phyloP scores from a whole-genome alignment of 2,113 vertebrate genomes.

The Pseudorasbora parva region DNA sequence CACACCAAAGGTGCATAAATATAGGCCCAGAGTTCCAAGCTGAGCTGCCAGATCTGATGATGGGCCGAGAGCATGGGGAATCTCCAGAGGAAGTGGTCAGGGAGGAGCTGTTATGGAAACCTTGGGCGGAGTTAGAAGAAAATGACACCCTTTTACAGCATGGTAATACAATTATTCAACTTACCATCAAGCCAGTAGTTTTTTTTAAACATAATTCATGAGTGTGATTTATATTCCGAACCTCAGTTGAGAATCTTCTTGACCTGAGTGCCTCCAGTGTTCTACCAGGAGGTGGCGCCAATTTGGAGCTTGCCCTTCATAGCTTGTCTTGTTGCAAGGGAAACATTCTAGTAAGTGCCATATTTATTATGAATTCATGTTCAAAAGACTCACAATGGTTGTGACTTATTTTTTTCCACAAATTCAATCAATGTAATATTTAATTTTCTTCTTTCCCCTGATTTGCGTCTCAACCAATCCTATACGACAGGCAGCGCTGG shows the following conservation, averaged over 20 bases:
- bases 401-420: neutral
- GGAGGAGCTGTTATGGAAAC: slow-evolving; percentile 78
- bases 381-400: neutral
- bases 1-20: slow-evolving; percentile 68
- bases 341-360: slow-evolving; percentile 71
- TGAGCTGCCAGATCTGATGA: slow-evolving; percentile 62
- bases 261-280: slow-evolving; percentile 78
- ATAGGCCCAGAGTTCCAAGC: slow-evolving; percentile 77
- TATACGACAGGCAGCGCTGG: slow-evolving; percentile 70
- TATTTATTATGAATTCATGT: neutral
- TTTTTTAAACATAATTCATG: neutral
- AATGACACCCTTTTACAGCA: slow-evolving; percentile 61
- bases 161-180: slow-evolving; percentile 58
- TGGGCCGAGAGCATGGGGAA: neutral
- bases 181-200: neutral
- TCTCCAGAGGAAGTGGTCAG: slow-evolving; percentile 48
- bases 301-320: slow-evolving; percentile 79
- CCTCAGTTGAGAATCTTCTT: slow-evolving; percentile 75
- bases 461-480: neutral
- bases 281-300: slow-evolving; percentile 78
- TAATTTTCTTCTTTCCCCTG: neutral
- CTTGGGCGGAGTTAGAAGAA: slow-evolving; percentile 64
- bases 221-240: neutral
- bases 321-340: slow-evolving; percentile 72
- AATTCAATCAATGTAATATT: neutral